Conservation (phyloP, 1,140 invertebrate species). For the Nautilus pompilius region DNA sequence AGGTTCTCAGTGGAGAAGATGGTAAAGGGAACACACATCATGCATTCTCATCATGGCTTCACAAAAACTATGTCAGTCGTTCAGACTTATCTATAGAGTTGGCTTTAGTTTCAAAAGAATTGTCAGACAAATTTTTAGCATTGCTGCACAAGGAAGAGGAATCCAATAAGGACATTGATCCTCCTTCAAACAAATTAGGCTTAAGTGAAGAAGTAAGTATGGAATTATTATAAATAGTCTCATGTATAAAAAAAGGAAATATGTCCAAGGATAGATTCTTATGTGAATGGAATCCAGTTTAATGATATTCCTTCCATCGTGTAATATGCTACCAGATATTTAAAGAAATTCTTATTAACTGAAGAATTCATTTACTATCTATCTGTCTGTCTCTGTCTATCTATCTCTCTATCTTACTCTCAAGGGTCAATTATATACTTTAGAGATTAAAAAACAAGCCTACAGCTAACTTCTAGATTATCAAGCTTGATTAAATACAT, state of each 20-base stretch:
- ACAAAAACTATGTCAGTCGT: constrained; percentile 56
- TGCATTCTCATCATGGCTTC: constrained; percentile 54
- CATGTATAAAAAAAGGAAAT: too few relatives aligned
- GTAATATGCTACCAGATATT: too few relatives aligned
- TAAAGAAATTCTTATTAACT: too few relatives aligned
- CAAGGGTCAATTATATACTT: constrained; percentile 9
- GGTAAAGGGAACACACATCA: constrained; percentile 20
- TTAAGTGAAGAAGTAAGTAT: too few relatives aligned
- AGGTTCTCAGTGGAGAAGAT: constrained; percentile 11
- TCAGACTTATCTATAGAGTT: constrained; percentile 55
- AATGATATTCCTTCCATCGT: too few relatives aligned
- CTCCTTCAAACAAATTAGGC: too few relatives aligned
- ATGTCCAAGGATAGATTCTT: too few relatives aligned
- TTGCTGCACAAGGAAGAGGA: constrained; percentile 21
- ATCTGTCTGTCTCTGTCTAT: constrained; percentile 8
- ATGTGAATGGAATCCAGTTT: too few relatives aligned
- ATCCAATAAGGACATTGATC: not conserved
- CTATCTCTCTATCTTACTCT: constrained; percentile 5
- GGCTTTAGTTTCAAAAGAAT: constrained; percentile 40
- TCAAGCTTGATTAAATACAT: too few relatives aligned
- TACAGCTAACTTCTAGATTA: constrained; percentile 1
- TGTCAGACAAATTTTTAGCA: constrained; percentile 38
- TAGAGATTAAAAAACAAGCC: not conserved
- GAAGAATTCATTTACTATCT: constrained; percentile 9
- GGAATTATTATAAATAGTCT: too few relatives aligned